A percentile compares a stretch with the other conserved stretches of the same genome.
phyloP scores from a whole-genome alignment of 2,888 invertebrate species.

The Macaria liturata region DNA sequence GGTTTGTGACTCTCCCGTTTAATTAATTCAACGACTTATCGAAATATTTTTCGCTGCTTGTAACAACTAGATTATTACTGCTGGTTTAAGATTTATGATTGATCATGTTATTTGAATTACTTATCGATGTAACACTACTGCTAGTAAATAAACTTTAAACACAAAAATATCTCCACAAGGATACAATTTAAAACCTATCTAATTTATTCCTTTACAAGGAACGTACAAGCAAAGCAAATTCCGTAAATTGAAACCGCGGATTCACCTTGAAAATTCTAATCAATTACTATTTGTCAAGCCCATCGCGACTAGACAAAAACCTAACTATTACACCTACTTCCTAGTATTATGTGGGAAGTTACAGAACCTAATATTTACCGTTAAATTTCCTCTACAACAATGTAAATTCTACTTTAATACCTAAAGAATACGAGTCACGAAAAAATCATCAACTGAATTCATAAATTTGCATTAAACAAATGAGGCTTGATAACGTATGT shows the following conservation, averaged over 20 bases:
- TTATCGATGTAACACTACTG: too few species aligned
- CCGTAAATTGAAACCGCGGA: neutral
- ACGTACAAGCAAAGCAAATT: too few species aligned
- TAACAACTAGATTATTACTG: too few species aligned
- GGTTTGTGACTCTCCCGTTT: too few species aligned
- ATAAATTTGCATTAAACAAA: neutral
- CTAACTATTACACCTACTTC: slow-evolving; percentile 9
- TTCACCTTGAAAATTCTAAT: slow-evolving; percentile 15
- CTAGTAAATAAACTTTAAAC: too few species aligned
- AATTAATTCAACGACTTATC: too few species aligned
- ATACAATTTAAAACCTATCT: too few species aligned
- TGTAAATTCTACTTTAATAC: slow-evolving; percentile 1
- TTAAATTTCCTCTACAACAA: neutral
- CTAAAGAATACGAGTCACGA: neutral
- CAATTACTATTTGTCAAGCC: slow-evolving; percentile 14
- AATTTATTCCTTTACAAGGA: too few species aligned
- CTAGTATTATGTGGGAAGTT: slow-evolving; percentile 7
- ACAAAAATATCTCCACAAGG: too few species aligned
- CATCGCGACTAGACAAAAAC: slow-evolving; percentile 11
- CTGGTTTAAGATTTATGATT: too few species aligned
- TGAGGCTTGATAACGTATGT: neutral
- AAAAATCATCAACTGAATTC: neutral
- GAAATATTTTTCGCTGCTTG: too few species aligned
- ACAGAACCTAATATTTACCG: neutral
- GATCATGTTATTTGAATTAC: too few species aligned